Evolutionary conservation across 2,888 invertebrate genomes (phyloP).

Genomic region (Chrysomela aeneicollis): DNA sequence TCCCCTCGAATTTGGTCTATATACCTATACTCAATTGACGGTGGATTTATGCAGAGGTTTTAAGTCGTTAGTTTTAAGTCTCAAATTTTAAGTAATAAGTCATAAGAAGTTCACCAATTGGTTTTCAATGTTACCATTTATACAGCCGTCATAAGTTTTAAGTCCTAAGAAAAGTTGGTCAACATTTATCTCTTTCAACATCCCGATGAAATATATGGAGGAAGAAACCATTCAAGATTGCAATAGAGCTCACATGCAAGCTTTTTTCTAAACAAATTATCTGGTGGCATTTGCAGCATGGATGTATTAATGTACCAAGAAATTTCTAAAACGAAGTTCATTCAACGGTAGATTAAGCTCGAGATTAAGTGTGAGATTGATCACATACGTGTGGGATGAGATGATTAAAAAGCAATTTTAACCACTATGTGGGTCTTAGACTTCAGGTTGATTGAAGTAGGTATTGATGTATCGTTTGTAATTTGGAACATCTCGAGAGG

Average conservation of each 20-base stretch:
- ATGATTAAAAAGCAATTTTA: not conserved
- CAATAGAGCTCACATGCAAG: slow-evolving; percentile 8
- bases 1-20: too few species aligned
- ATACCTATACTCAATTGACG: too few species aligned
- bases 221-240: slow-evolving; percentile 22
- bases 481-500: not conserved
- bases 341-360: not conserved
- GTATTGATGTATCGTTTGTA: not conserved
- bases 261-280: not conserved
- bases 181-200: too few species aligned
- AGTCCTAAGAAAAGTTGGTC: too few species aligned
- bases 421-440: not conserved
- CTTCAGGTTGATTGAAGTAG: not conserved
- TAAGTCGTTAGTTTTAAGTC: too few species aligned
- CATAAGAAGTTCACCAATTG: too few species aligned
- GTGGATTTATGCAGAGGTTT: too few species aligned
- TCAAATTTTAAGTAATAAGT: too few species aligned
- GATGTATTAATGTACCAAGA: not conserved
- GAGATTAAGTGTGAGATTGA: slow-evolving; percentile 4
- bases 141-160: too few species aligned
- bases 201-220: not conserved
- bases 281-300: not conserved
- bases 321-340: not conserved
- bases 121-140: too few species aligned
- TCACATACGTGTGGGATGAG: not conserved